phyloP scores from a whole-genome alignment of 2,113 vertebrate genomes.

The Nesospiza acunhae region DNA sequence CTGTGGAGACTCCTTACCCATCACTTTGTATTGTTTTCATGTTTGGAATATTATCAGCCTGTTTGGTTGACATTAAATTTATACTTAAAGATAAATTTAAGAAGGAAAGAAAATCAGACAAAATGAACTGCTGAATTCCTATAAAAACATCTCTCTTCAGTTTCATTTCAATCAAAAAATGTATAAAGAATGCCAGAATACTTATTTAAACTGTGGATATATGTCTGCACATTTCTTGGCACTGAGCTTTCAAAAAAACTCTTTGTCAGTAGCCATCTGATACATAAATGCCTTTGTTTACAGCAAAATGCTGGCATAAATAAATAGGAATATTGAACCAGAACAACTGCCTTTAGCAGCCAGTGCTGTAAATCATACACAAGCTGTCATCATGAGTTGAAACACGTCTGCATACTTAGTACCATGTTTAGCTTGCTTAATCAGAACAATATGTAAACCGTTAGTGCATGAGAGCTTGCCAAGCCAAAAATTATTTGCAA shows the following conservation, averaged over 20 bases:
- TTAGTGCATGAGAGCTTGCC: conserved; percentile 62
- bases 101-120: neutral
- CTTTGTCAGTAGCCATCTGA: conserved; percentile 67
- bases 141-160: neutral
- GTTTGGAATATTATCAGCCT: neutral
- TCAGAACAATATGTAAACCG: conserved; percentile 73
- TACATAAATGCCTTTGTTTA: conserved; percentile 70
- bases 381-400: conserved; percentile 75
- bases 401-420: conserved; percentile 66
- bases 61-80: neutral
- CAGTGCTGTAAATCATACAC: conserved; percentile 72
- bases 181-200: neutral
- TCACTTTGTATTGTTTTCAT: conserved; percentile 15
- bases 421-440: conserved; percentile 73
- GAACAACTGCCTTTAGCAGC: conserved; percentile 73
- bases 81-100: neutral
- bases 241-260: conserved; percentile 31
- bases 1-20: neutral
- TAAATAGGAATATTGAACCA: conserved; percentile 78
- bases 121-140: neutral
- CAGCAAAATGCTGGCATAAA: conserved; percentile 68
- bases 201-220: conserved; percentile 17
- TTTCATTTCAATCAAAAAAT: conserved; percentile 31
- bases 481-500: conserved; percentile 79
- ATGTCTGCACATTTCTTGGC: neutral